A percentile compares a stretch with the other conserved stretches of the same genome.
These are phyloP conservation scores for Sphyrna mokarran DNA, from an alignment of 2,113 vertebrate genomes.

Conservation along the genomic window DNA sequence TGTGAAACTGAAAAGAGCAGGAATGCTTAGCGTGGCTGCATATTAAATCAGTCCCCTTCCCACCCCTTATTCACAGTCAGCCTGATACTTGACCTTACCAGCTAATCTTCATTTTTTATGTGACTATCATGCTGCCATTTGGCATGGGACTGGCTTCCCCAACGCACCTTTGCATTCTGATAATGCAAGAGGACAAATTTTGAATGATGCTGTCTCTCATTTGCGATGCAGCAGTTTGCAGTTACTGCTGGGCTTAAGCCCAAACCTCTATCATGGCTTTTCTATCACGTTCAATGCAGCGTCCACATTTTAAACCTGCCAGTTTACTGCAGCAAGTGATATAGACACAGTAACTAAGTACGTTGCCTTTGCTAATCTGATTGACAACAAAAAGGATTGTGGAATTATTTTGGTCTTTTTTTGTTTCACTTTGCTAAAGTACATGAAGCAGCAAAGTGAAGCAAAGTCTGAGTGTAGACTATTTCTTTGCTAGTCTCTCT, in stretches of 20 bases:
- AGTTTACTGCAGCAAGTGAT: neutral
- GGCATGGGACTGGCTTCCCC: neutral
- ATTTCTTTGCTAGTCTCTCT: conserved; percentile 28
- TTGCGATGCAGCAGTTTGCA: neutral
- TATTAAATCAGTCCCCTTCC: neutral
- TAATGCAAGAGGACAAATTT: neutral
- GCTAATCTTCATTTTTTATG: neutral
- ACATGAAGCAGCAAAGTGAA: neutral
- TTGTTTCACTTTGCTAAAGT: neutral
- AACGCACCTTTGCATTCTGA: neutral
- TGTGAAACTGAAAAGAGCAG: neutral
- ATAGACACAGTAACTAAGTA: neutral
- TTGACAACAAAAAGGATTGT: neutral
- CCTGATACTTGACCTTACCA: neutral
- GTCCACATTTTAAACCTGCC: neutral
- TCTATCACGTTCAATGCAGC: neutral
- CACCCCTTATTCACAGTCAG: too few relatives aligned
- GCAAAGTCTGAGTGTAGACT: neutral
- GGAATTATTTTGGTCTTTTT: neutral
- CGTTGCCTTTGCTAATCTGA: neutral
- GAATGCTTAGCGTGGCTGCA: neutral
- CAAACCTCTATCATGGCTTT: neutral
- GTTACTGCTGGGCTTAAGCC: neutral
- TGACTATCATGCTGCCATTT: neutral
- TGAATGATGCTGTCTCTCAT: neutral